These are phyloP conservation scores for Trissoscelio sp. DNA, from an alignment of 2,888 invertebrate genomes.

Conservation along the genomic window DNA sequence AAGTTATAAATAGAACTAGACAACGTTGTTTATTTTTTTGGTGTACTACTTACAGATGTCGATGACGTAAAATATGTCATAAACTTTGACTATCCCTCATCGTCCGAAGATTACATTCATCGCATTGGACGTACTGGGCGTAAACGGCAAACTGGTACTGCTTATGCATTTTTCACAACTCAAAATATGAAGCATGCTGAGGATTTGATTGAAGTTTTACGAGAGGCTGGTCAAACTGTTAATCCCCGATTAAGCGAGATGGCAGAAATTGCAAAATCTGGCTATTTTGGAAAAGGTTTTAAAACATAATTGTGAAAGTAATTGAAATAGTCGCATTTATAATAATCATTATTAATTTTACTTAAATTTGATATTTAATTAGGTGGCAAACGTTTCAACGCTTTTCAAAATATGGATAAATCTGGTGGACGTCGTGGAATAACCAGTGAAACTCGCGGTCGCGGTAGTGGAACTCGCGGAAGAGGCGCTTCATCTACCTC, in stretches of 20 bases:
- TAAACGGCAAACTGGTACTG: slow-evolving; percentile 93
- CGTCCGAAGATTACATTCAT: slow-evolving; percentile 97
- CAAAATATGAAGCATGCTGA: slow-evolving; percentile 94
- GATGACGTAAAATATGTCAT: slow-evolving; percentile 98
- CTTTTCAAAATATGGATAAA: slow-evolving; percentile 39
- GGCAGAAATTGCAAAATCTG: slow-evolving; percentile 83
- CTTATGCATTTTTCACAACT: slow-evolving; percentile 97
- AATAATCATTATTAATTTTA: too few relatives aligned
- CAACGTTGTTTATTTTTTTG: not conserved
- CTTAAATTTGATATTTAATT: not conserved
- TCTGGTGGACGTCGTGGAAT: slow-evolving; percentile 46
- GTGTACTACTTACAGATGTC: slow-evolving; percentile 88
- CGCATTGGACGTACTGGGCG: slow-evolving; percentile 97
- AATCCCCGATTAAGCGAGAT: slow-evolving; percentile 93
- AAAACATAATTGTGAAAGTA: not conserved
- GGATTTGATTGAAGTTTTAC: slow-evolving; percentile 93
- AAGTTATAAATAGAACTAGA: not conserved
- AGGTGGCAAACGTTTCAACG: slow-evolving; percentile 67
- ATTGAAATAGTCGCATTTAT: too few relatives aligned
- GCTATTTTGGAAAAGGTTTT: slow-evolving; percentile 79
- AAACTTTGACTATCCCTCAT: slow-evolving; percentile 98
- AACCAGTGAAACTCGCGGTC: slow-evolving; percentile 59
- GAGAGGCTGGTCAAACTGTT: slow-evolving; percentile 94
- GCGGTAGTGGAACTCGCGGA: slow-evolving; percentile 64
- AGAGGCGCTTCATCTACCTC: slow-evolving; percentile 48